Evolutionary conservation across 2,888 invertebrate species (phyloP), one percentile per base, ranked within the genome.

Genomic region (Chromoteleia sp.): DNA sequence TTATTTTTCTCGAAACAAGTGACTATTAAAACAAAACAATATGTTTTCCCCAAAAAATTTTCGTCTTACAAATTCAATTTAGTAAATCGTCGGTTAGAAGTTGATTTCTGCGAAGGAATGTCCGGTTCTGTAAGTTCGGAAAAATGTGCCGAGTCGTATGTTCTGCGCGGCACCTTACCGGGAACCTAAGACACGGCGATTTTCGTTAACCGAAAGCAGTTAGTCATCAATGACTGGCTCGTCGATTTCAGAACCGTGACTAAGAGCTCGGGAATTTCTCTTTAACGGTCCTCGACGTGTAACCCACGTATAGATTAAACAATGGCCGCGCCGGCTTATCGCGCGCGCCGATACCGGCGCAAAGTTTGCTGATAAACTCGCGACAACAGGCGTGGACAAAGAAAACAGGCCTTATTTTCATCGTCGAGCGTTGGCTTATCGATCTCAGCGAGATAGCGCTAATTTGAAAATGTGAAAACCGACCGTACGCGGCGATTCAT

Each of bases 221-320:
- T 71, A 71, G 59, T 71, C 70, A 71, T 71, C 71, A 59, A 50
- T 59, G 59, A 59, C 25, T 52, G 30, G 6, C 41, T 59, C 36
- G 50, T n/a, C 29, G 36, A 33, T 36, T 36, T 58, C 45, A 58
- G 58, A 30, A 17, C 29, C 25, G 29, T 59, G 39, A 43, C 43
- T 41, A 41, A 41, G 10, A 8, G 25, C 15, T 29, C 8, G 59
- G 6, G 21, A 41, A 59, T 59, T 41, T 43, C 43, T 59, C 59
- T 25, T 41, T 29, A 41, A 59, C 59, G 59, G 59, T 59, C 59
- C 43, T 59, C 12, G 56, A 33, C 58, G 58, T 59, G 50, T 17
- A n/a, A n/a, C 70, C 70, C 71, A 61, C 71, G 59, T 71, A 39
- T 15, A 17, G 33, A 61, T 71, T 59, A 25, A 71, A 71, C 71